phyloP scores from a whole-genome alignment of 2,113 vertebrate genomes.

The Cryptomyrus ogoouensis region DNA sequence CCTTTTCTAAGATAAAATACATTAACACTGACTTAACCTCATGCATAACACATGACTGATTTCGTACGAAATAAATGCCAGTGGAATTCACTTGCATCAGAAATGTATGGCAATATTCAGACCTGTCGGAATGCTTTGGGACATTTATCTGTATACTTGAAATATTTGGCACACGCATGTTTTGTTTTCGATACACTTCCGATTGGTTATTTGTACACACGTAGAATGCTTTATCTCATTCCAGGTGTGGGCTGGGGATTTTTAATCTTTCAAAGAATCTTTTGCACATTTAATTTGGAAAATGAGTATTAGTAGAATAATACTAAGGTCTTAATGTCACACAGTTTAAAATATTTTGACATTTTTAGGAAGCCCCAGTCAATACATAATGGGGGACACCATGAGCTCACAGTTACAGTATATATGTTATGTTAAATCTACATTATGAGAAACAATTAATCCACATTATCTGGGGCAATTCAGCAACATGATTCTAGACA shows the following conservation, averaged over 20 bases:
- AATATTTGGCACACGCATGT: slow-evolving; percentile 23
- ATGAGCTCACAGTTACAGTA: background rate
- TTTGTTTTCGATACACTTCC: background rate
- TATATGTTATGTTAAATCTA: background rate
- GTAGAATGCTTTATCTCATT: background rate
- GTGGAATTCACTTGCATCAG: slow-evolving; percentile 26
- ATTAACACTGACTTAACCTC: slow-evolving; percentile 29
- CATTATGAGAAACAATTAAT: background rate
- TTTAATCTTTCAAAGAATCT: background rate
- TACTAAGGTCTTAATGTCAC: background rate
- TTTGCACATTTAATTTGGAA: background rate
- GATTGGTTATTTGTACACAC: background rate
- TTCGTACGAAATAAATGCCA: slow-evolving; percentile 40
- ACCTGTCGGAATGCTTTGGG: slow-evolving; percentile 22
- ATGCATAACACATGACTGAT: slow-evolving; percentile 39
- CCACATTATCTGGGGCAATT: background rate
- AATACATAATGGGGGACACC: background rate
- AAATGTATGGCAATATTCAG: slow-evolving; percentile 27
- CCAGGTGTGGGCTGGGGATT: background rate
- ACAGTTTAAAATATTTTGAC: background rate
- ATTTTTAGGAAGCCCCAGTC: background rate
- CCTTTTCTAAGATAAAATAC: slow-evolving; percentile 32
- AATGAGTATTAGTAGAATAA: background rate
- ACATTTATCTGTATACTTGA: slow-evolving; percentile 16
- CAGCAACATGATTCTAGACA: background rate